These are phyloP conservation scores for Lordiphosa fenestrarum DNA, from an alignment of 2,888 invertebrate species.

Conservation along the genomic window DNA sequence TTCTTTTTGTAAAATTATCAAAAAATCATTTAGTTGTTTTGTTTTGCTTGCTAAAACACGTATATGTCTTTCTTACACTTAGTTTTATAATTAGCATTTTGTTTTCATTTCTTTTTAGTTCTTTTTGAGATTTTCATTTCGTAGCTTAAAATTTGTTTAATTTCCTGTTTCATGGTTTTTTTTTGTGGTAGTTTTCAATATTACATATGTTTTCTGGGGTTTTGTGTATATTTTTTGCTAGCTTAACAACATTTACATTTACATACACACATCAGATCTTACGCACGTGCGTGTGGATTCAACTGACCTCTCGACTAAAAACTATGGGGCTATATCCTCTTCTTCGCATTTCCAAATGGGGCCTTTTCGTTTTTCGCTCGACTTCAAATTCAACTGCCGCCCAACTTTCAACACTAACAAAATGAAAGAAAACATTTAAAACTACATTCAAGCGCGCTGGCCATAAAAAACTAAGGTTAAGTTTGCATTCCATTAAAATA, in stretches of 20 bases:
- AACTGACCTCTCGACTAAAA: constrained; percentile 22
- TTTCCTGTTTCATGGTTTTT: constrained; percentile 69
- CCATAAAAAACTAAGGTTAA: constrained; percentile 50
- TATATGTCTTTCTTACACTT: constrained; percentile 69
- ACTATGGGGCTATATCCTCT: constrained; percentile 19
- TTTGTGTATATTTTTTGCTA: constrained; percentile 66
- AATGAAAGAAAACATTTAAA: constrained; percentile 46
- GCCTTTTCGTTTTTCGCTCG: constrained; percentile 18
- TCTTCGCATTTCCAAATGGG: constrained; percentile 13
- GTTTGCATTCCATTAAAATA: constrained; percentile 63
- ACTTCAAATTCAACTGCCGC: constrained; percentile 20
- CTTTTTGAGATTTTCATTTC: constrained; percentile 66
- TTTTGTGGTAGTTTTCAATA: constrained; percentile 60
- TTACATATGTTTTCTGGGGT: constrained; percentile 29
- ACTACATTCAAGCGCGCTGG: constrained; percentile 26
- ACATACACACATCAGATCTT: constrained; percentile 64
- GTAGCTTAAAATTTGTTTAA: constrained; percentile 74
- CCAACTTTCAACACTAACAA: constrained; percentile 39
- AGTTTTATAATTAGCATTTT: constrained; percentile 64
- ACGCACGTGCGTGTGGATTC: constrained; percentile 48
- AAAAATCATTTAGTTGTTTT: constrained; percentile 66
- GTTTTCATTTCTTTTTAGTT: constrained; percentile 39
- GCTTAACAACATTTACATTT: constrained; percentile 71
- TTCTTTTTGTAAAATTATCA: constrained; percentile 73
- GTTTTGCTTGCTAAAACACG: constrained; percentile 59